phyloP scores from a whole-genome alignment of 2,888 invertebrate genomes.

The Rambutsinella grinnellia region DNA sequence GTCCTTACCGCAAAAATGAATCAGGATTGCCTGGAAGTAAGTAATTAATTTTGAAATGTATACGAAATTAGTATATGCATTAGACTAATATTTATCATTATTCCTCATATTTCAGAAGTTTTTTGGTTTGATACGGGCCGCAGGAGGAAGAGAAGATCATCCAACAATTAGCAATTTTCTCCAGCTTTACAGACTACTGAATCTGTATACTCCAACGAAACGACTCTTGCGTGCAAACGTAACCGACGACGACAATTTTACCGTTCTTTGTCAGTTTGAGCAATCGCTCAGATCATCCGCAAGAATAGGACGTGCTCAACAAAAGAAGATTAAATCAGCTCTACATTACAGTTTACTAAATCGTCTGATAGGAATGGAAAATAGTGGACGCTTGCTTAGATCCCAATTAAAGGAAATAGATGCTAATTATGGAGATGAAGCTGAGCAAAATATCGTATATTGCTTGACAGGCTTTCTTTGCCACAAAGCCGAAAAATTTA shows the following conservation, averaged over 20 bases:
- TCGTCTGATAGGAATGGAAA: neutral
- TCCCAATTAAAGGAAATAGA: too few relatives aligned
- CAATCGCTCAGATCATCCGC: neutral
- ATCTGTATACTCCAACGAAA: conserved; percentile 26
- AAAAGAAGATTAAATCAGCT: neutral
- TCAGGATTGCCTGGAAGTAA: conserved; percentile 46
- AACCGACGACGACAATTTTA: neutral
- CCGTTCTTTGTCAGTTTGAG: neutral
- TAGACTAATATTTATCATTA: neutral
- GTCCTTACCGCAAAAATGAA: conserved; percentile 35
- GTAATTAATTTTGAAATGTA: too few relatives aligned
- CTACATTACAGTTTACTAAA: neutral
- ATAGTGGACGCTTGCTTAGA: too few relatives aligned
- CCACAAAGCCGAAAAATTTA: neutral
- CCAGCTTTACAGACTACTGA: conserved; percentile 38
- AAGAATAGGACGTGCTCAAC: neutral
- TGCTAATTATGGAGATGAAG: neutral
- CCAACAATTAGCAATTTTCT: conserved; percentile 40
- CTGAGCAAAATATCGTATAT: conserved; percentile 21
- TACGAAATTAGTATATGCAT: neutral
- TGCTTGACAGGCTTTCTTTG: conserved; percentile 26
- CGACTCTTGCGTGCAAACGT: conserved; percentile 8
- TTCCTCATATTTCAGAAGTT: conserved; percentile 31
- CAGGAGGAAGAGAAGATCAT: conserved; percentile 46
- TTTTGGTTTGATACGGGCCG: conserved; percentile 46